A percentile compares a stretch with the other conserved stretches of the same genome.
phyloP scores from a whole-genome alignment of 2,797 vertebrate species.

The Malacoctenus gilli region DNA sequence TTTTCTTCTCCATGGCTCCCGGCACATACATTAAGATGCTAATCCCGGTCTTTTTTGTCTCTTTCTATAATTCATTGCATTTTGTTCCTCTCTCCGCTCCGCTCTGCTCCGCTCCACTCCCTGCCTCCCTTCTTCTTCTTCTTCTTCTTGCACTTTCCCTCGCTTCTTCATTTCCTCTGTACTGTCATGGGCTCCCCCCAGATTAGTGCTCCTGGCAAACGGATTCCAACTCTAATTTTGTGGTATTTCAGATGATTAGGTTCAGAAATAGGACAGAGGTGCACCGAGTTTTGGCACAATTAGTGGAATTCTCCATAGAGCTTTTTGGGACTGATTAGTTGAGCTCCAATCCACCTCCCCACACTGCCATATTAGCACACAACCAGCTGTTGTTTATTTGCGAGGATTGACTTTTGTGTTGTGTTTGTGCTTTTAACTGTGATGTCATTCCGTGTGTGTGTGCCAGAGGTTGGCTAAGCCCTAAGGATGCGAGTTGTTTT shows the following conservation, averaged over 20 bases:
- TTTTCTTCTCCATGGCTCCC: slow-evolving; percentile 73
- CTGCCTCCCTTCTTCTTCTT: too few relatives aligned
- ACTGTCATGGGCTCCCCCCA: slow-evolving; percentile 65
- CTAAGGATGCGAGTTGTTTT: slow-evolving; percentile 81
- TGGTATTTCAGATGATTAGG: slow-evolving; percentile 78
- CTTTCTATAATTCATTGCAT: slow-evolving; percentile 80
- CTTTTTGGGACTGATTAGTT: slow-evolving; percentile 72
- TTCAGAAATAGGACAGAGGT: slow-evolving; percentile 76
- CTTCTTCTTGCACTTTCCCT: slow-evolving; percentile 59
- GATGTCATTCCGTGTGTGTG: slow-evolving; percentile 54
- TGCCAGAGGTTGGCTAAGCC: slow-evolving; percentile 71
- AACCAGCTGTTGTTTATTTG: slow-evolving; percentile 79
- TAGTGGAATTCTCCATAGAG: slow-evolving; percentile 70
- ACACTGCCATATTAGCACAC: slow-evolving; percentile 59
- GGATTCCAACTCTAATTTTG: slow-evolving; percentile 77
- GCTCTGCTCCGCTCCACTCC: too few relatives aligned
- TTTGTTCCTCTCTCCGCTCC: slow-evolving; percentile 69
- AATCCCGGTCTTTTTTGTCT: slow-evolving; percentile 79
- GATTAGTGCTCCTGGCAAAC: slow-evolving; percentile 73
- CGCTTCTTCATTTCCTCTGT: slow-evolving; percentile 57
- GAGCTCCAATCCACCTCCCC: slow-evolving; percentile 59
- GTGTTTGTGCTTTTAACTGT: slow-evolving; percentile 65
- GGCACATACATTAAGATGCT: slow-evolving; percentile 80
- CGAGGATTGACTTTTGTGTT: slow-evolving; percentile 61
- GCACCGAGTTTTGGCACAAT: slow-evolving; percentile 71